These are phyloP conservation scores for Philypnodon macrostomus DNA, from an alignment of 2,797 vertebrate genomes.

Conservation along the genomic window DNA sequence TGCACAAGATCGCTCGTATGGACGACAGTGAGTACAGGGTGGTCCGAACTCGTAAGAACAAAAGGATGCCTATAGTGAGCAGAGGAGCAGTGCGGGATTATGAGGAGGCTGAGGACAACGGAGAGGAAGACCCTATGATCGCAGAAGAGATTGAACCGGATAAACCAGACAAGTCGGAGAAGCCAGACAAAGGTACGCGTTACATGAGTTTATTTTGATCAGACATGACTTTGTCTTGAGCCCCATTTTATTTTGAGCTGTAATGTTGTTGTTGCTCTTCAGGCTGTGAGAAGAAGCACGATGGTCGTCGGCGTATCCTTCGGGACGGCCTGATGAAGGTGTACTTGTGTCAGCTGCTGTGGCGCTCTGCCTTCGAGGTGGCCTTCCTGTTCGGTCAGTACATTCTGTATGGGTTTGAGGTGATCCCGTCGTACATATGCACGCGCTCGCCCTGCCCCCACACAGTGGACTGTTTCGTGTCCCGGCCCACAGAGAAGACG, in stretches of 20 bases:
- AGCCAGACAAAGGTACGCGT: constrained; percentile 54
- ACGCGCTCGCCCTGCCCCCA: constrained; percentile 83
- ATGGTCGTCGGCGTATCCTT: constrained; percentile 83
- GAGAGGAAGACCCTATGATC: constrained; percentile 89
- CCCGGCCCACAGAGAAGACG: constrained; percentile 88
- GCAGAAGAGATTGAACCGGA: constrained; percentile 81
- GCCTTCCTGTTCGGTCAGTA: constrained; percentile 87
- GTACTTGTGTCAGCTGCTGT: constrained; percentile 84
- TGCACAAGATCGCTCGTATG: constrained; percentile 84
- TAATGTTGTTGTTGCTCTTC: neutral
- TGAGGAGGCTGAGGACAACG: constrained; percentile 84
- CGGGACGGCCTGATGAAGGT: constrained; percentile 88
- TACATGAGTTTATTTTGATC: too few relatives aligned
- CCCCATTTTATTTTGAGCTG: too few relatives aligned
- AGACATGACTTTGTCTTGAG: too few relatives aligned
- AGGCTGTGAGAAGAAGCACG: constrained; percentile 70
- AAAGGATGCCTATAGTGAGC: constrained; percentile 69
- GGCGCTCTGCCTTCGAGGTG: constrained; percentile 79
- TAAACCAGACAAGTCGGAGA: constrained; percentile 62
- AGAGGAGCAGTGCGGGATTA: constrained; percentile 79
- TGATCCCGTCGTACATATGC: constrained; percentile 82
- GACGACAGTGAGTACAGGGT: constrained; percentile 59
- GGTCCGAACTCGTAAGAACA: constrained; percentile 36
- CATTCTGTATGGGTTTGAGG: constrained; percentile 82
- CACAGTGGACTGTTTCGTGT: constrained; percentile 88